These are phyloP conservation scores for Tryphoninae sp. DNA, from an alignment of 2,888 invertebrate species.

Conservation along the genomic window DNA sequence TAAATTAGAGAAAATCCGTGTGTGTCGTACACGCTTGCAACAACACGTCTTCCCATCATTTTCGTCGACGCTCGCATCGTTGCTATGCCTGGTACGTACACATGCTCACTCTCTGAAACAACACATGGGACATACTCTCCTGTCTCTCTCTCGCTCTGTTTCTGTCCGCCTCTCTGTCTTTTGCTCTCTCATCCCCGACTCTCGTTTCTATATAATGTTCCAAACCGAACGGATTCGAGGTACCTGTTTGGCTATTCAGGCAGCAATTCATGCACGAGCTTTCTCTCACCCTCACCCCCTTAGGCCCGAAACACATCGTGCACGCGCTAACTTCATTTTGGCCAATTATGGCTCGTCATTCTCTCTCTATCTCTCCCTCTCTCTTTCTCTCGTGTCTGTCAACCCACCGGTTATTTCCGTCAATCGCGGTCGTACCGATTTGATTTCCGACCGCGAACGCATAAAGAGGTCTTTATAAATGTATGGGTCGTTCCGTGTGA, in stretches of 20 bases:
- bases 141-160: background rate
- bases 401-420: constrained; percentile 65
- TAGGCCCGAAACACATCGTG: constrained; percentile 49
- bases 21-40: constrained; percentile 50
- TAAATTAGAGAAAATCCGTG: constrained; percentile 75
- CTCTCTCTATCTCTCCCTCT: constrained; percentile 3
- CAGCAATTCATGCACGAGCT: constrained; percentile 52
- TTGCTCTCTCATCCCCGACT: constrained; percentile 12
- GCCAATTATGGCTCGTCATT: constrained; percentile 68
- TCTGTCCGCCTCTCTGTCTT: background rate
- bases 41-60: constrained; percentile 37
- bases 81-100: constrained; percentile 4
- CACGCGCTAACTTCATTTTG: constrained; percentile 70
- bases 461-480: constrained; percentile 2
- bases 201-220: constrained; percentile 14
- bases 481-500: background rate
- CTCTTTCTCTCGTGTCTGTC: background rate
- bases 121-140: constrained; percentile 20
- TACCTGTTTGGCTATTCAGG: constrained; percentile 39
- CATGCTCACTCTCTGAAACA: constrained; percentile 50
- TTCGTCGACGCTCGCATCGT: constrained; percentile 44
- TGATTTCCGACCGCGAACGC: constrained; percentile 35
- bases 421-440: constrained; percentile 61
- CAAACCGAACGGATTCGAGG: constrained; percentile 50
- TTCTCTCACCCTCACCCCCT: constrained; percentile 31